Base-by-base conservation (phyloP, 2,888 invertebrate genomes). In the Malthinus flaveolus region DNA sequence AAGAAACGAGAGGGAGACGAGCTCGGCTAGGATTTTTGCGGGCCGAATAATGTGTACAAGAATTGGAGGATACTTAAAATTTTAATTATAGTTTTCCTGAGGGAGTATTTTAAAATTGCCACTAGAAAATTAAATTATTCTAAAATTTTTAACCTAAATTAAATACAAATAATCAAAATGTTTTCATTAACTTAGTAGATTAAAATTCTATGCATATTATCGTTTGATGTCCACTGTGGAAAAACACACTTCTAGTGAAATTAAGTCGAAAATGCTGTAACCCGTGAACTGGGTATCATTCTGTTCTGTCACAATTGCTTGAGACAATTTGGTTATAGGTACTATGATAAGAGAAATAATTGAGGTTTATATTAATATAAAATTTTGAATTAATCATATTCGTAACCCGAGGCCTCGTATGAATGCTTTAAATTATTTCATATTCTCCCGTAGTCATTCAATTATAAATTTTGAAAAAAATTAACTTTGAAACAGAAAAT, bases 301-400 rank as follows among this genome's bases (percentile, higher is more conserved):
- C 13, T 42, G 39, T 42, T 42, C 39, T 23, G 15, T 42, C 39
- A 42, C 23, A 42, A 42, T 42, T 15, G 23, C 39, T 42, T 42
- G 39, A 15, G 39, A 42, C 39, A n/a, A 23, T 9, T n/a, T 42
- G n/a, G 13, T 13, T 42, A 42, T 42, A 15, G 12, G 23, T 15
- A 42, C 15, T 42, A 42, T 42, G 15, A 7, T n/a, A 23, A 42
- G 39, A 42, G 39, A 23, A 42, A n/a, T 42, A 42, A 42, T 5
- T 5, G 5, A 15, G 39, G 39, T 42, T 15, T 42, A 42, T 12
- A 15, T 42, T 42, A 23, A 23, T 23, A 42, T 42, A 15, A 23
- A 42, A 42, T 42, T 42, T 23, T 42, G 39, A 15, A 42, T 42
- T 42, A 42, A 42, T 42, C 23, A 42, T 42, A 42, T 15, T 42